Conservation (phyloP, 2,113 vertebrate genomes). For the Sitta europaea region DNA sequence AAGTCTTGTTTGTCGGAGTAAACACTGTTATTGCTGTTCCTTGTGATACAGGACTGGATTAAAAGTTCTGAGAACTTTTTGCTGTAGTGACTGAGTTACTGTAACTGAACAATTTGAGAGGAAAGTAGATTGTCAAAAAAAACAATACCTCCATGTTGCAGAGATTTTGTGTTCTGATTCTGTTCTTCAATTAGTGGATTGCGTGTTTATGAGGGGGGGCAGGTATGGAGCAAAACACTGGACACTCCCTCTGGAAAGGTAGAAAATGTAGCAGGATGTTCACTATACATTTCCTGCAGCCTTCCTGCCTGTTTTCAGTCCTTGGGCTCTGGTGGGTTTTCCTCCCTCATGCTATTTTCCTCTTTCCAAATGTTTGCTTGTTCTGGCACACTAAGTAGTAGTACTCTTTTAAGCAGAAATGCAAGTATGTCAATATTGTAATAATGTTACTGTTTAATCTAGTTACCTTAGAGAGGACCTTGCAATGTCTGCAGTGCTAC, state of each 20-base stretch:
- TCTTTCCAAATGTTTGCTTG: background rate
- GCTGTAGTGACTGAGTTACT: background rate
- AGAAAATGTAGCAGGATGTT: background rate
- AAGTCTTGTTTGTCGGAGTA: background rate
- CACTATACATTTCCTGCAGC: accelerated
- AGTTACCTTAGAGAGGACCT: background rate
- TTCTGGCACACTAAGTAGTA: background rate
- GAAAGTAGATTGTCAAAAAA: background rate
- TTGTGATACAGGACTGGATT: background rate
- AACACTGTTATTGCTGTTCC: background rate
- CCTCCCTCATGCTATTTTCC: background rate
- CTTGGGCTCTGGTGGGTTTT: background rate
- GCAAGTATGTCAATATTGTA: conserved; percentile 24
- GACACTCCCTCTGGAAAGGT: background rate
- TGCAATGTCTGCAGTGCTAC: background rate
- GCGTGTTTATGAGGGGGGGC: background rate
- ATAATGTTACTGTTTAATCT: conserved; percentile 37
- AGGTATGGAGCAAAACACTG: background rate
- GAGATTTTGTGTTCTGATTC: background rate
- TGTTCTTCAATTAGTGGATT: background rate
- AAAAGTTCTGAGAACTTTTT: background rate
- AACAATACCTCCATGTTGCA: accelerated
- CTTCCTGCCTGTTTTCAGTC: background rate
- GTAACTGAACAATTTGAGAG: background rate
- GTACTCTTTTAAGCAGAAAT: background rate